Conservation (phyloP, 92 coral and sea anemone species). For the Zoanthus sociatus region DNA sequence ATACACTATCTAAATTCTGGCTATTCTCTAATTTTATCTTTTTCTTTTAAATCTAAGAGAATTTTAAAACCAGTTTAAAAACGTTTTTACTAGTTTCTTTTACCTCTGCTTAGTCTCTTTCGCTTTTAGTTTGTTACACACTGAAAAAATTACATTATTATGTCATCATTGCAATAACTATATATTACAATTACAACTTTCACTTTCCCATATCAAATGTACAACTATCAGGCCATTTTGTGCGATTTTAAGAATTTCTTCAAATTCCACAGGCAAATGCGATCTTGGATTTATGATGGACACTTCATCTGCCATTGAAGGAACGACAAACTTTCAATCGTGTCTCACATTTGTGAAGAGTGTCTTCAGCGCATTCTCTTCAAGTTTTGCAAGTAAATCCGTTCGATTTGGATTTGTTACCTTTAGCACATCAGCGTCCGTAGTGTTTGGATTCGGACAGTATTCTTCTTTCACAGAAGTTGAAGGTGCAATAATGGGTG, state of each 20-base stretch:
- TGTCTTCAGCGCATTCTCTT: conserved; percentile 45
- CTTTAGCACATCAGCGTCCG: conserved; percentile 28
- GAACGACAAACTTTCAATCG: conserved; percentile 18
- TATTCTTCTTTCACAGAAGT: conserved; percentile 37
- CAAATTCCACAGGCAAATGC: conserved; percentile 9
- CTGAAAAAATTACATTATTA: no score
- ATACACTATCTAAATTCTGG: no score
- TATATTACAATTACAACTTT: not conserved
- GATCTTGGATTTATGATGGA: conserved; percentile 45
- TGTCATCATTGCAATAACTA: not conserved
- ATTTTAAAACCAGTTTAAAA: no score
- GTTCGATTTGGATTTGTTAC: conserved; percentile 47
- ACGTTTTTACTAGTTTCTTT: no score
- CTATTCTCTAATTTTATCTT: no score
- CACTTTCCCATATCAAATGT: not conserved
- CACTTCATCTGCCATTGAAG: conserved; percentile 41
- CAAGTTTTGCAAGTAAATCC: conserved; percentile 41
- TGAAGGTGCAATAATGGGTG: conserved; percentile 44
- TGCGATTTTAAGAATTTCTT: not conserved
- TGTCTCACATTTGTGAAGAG: conserved; percentile 44
- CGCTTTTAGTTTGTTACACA: no score
- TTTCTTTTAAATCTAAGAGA: no score
- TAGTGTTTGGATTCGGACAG: conserved; percentile 37
- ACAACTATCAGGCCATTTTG: not conserved
- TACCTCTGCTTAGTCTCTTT: no score